A percentile compares a stretch with the other conserved stretches of the same genome.
Evolutionary conservation across 2,797 vertebrate genomes (phyloP).

Genomic region (Melanitta fusca): DNA sequence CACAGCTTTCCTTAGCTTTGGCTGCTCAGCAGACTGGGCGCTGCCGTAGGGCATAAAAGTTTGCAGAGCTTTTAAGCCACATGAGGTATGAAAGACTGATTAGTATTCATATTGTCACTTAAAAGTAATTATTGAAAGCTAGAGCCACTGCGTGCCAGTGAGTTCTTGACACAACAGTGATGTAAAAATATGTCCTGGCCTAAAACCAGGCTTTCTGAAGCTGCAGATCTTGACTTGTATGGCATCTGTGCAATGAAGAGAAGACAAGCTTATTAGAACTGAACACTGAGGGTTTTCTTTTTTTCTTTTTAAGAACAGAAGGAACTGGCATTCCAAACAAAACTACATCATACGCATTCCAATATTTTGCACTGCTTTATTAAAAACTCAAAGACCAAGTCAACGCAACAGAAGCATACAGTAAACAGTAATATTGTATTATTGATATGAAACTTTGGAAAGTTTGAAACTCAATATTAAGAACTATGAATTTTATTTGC

Average conservation of each 20-base stretch:
- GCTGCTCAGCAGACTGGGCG: background rate
- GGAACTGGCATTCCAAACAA: conserved; percentile 31
- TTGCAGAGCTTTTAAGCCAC: background rate
- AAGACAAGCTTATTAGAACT: conserved; percentile 65
- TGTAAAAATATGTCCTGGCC: conserved; percentile 44
- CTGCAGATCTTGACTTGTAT: conserved; percentile 61
- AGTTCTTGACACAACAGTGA: conserved; percentile 21
- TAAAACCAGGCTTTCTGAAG: conserved; percentile 61
- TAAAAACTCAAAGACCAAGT: conserved; percentile 31
- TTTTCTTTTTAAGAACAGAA: background rate
- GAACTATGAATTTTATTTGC: background rate
- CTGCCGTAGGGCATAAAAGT: background rate
- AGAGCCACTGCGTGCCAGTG: conserved; percentile 24
- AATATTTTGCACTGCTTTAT: conserved; percentile 63
- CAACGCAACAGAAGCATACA: conserved; percentile 49
- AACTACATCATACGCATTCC: conserved; percentile 52
- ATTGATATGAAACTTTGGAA: background rate
- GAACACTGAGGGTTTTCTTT: background rate
- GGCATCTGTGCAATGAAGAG: conserved; percentile 54
- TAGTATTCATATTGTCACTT: background rate
- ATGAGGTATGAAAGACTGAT: background rate
- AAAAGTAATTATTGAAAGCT: background rate
- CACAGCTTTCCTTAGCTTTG: background rate
- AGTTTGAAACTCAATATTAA: background rate
- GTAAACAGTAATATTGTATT: background rate